Conservation (phyloP, 2,888 invertebrate species). For the Trissolcus brochymenae region DNA sequence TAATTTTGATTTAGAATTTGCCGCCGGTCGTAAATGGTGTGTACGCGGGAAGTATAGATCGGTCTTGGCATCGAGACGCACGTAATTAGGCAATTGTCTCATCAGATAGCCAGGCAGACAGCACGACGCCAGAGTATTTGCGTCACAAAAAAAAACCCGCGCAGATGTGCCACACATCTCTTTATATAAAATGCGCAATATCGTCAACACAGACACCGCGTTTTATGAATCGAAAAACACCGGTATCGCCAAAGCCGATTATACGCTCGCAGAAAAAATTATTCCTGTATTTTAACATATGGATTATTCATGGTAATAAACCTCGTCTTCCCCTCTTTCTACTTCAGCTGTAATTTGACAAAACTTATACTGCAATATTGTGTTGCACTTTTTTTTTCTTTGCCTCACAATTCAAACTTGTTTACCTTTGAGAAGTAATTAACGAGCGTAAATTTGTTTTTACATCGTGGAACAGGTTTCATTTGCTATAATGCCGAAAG, state of each 20-base stretch:
- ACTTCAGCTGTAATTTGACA: not conserved
- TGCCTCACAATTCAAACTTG: conserved; percentile 9
- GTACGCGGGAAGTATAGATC: conserved; percentile 59
- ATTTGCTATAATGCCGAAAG: not conserved
- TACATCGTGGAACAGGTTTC: conserved; percentile 9
- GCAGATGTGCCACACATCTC: conserved; percentile 45
- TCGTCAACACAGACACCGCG: no score
- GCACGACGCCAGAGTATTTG: conserved; percentile 74
- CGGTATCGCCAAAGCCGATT: conserved; percentile 3
- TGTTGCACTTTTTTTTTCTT: not conserved
- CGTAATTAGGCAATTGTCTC: conserved; percentile 61
- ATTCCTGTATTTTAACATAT: conserved; percentile 13
- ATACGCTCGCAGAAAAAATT: conserved; percentile 11
- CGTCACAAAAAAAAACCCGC: conserved; percentile 57
- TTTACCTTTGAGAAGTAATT: conserved; percentile 18
- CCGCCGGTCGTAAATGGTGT: conserved; percentile 35
- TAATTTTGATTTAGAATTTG: conserved; percentile 34
- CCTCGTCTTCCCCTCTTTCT: conserved; percentile 2
- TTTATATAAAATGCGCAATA: not conserved
- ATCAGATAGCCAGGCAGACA: conserved; percentile 67
- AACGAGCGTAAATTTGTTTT: conserved; percentile 11
- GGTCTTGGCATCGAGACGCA: conserved; percentile 61
- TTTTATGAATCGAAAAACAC: not conserved
- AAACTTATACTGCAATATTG: not conserved
- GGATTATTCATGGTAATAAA: no score